Evolutionary conservation across 2,113 vertebrate genomes (phyloP).

Genomic region (Sorex fumeus): DNA sequence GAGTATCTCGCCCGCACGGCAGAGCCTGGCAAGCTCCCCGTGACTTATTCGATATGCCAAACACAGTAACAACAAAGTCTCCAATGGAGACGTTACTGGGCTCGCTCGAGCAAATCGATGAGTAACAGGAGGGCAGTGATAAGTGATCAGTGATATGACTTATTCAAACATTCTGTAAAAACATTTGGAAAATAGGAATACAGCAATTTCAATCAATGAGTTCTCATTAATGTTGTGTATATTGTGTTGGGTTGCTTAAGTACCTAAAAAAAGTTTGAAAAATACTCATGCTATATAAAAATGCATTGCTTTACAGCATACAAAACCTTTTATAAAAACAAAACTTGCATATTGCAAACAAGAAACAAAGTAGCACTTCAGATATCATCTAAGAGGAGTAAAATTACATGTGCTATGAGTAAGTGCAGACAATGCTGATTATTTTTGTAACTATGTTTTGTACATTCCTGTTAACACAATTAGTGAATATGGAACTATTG

Average conservation of each 20-base stretch:
- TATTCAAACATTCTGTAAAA: neutral
- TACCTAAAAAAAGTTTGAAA: neutral
- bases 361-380: too few relatives aligned
- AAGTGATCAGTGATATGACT: too few relatives aligned
- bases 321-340: too few relatives aligned
- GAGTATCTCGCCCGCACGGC: too few relatives aligned
- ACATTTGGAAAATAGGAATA: neutral
- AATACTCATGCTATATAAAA: neutral
- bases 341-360: too few relatives aligned
- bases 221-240: neutral
- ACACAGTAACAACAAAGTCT: too few relatives aligned
- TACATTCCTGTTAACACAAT: neutral
- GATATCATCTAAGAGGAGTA: neutral
- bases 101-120: too few relatives aligned
- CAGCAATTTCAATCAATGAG: neutral
- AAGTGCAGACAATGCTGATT: neutral
- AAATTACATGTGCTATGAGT: neutral
- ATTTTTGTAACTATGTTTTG: neutral
- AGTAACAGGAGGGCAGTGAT: too few relatives aligned
- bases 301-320: neutral
- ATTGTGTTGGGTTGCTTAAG: constrained; percentile 2
- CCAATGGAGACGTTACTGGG: too few relatives aligned
- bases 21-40: too few relatives aligned
- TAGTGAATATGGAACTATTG: neutral
- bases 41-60: too few relatives aligned